Percentiles rank a stretch among this genome's conserved stretches.
These are phyloP conservation scores for Pachliopta kotzebuea DNA, from an alignment of 2,888 invertebrate species.

Conservation along the genomic window DNA sequence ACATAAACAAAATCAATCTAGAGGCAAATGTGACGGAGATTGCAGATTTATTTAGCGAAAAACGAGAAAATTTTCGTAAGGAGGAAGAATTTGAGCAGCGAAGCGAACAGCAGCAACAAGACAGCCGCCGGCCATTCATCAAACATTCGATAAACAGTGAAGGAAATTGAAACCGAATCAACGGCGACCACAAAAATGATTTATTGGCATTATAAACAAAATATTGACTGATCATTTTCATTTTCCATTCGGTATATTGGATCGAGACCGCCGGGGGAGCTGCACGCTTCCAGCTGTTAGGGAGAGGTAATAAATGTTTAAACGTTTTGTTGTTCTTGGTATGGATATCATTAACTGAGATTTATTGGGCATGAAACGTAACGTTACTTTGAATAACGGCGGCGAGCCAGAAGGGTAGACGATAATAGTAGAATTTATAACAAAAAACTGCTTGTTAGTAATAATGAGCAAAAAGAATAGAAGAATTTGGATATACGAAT, in stretches of 20 bases:
- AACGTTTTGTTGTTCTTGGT: slow-evolving; percentile 29
- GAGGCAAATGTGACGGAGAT: slow-evolving; percentile 65
- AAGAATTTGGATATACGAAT: too few relatives aligned
- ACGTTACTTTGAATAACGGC: slow-evolving; percentile 9
- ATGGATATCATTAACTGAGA: slow-evolving; percentile 25
- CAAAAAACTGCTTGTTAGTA: too few relatives aligned
- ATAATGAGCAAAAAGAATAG: too few relatives aligned
- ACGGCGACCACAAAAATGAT: slow-evolving; percentile 70
- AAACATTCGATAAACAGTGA: slow-evolving; percentile 76
- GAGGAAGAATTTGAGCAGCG: slow-evolving; percentile 55
- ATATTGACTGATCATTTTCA: slow-evolving; percentile 74
- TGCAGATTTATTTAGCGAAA: slow-evolving; percentile 73
- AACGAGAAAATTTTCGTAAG: slow-evolving; percentile 52
- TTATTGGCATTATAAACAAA: slow-evolving; percentile 76
- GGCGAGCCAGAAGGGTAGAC: not conserved
- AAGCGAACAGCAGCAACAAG: slow-evolving; percentile 59
- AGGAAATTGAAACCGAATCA: slow-evolving; percentile 78
- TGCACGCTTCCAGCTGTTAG: slow-evolving; percentile 40
- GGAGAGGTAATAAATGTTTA: slow-evolving; percentile 46
- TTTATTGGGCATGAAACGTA: slow-evolving; percentile 15
- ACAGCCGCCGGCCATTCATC: slow-evolving; percentile 70
- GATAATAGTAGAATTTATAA: not conserved
- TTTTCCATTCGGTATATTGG: slow-evolving; percentile 70
- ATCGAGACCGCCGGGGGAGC: slow-evolving; percentile 60
- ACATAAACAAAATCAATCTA: slow-evolving; percentile 70